Conservation (phyloP, 2,797 vertebrate species). For the Danio jaintianensis region DNA sequence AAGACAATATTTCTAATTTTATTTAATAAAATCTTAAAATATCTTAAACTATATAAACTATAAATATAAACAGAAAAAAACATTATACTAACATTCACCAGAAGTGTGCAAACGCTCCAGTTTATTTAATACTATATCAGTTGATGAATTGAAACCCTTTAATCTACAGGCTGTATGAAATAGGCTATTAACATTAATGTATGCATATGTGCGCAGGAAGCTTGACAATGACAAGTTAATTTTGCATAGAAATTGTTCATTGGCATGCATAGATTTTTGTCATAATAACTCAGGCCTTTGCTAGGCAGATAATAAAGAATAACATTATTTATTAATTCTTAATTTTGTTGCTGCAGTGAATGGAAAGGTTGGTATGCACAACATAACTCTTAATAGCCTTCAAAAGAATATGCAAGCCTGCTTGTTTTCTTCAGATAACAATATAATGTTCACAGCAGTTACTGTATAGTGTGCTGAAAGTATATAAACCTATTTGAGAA, state of each 20-base stretch:
- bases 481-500: background rate
- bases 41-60: too few species aligned
- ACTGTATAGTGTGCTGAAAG: background rate
- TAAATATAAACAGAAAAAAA: too few species aligned
- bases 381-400: slow-evolving; percentile 28
- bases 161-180: slow-evolving; percentile 61
- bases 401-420: background rate
- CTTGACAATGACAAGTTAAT: slow-evolving; percentile 54
- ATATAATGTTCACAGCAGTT: background rate
- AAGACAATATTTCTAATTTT: too few species aligned
- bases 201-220: slow-evolving; percentile 54
- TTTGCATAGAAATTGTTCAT: slow-evolving; percentile 63
- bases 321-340: slow-evolving; percentile 45
- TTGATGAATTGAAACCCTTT: slow-evolving; percentile 49
- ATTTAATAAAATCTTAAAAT: too few species aligned
- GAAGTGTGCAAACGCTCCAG: slow-evolving; percentile 56
- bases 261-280: slow-evolving; percentile 52
- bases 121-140: slow-evolving; percentile 64
- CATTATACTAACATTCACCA: slow-evolving; percentile 8
- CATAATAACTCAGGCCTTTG: slow-evolving; percentile 25
- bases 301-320: slow-evolving; percentile 11
- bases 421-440: background rate
- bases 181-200: slow-evolving; percentile 74
- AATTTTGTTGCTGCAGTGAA: slow-evolving; percentile 1
- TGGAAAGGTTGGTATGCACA: background rate